These are phyloP conservation scores for Saguinus imperator DNA, from an alignment of 2,113 vertebrate genomes.

Conservation along the genomic window DNA sequence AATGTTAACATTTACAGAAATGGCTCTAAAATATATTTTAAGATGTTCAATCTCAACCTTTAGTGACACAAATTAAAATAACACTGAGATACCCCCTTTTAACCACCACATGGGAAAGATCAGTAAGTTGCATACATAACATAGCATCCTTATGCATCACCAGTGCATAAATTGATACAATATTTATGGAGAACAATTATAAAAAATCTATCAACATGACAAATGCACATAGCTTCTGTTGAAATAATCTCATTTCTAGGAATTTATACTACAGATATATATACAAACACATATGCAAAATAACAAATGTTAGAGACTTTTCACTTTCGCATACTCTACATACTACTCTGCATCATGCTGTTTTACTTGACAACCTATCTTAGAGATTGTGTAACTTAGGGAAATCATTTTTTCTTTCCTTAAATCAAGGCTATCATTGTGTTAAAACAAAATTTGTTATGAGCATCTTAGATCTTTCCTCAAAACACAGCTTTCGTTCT, in stretches of 20 bases:
- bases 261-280: not conserved
- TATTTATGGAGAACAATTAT: not conserved
- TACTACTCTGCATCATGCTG: not conserved
- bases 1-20: slow-evolving; percentile 32
- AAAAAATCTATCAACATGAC: slow-evolving; percentile 22
- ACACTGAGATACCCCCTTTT: not conserved
- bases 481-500: not conserved
- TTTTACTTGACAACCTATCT: not conserved
- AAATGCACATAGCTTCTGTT: not conserved
- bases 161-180: not conserved
- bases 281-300: not conserved
- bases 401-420: slow-evolving; percentile 16
- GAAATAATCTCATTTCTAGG: slow-evolving; percentile 4
- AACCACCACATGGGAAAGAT: not conserved
- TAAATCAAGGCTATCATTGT: not conserved
- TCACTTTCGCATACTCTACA: not conserved
- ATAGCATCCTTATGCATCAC: not conserved
- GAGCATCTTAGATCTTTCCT: not conserved
- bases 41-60: not conserved
- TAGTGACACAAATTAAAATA: slow-evolving; percentile 15
- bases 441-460: not conserved
- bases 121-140: not conserved
- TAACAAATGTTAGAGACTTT: slow-evolving; percentile 12
- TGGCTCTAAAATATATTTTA: not conserved
- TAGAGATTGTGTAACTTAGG: not conserved